Evolutionary conservation across 2,888 invertebrate genomes (phyloP).

Genomic region (Labia minor): DNA sequence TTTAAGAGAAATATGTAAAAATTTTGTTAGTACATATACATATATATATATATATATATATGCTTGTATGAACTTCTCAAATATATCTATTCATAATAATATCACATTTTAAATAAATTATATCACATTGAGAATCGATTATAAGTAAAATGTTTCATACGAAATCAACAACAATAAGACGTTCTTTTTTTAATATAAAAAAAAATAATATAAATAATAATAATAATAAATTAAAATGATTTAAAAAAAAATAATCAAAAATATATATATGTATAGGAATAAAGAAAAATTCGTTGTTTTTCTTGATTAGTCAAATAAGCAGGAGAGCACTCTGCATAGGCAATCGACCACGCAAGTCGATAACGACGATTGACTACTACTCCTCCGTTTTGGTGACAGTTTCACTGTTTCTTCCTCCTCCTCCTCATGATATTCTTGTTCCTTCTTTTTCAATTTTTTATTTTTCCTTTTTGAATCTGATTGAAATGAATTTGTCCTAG

Average conservation of each 20-base stretch:
- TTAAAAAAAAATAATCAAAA: background rate
- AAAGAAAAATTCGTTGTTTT: conserved; percentile 18
- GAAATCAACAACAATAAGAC: background rate
- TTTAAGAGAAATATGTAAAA: too few species aligned
- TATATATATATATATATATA: too few species aligned
- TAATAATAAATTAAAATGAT: too few species aligned
- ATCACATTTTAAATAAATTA: background rate
- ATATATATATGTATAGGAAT: background rate
- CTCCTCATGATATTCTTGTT: conserved; percentile 28
- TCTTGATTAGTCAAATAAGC: conserved; percentile 45
- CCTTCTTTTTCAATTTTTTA: conserved; percentile 29
- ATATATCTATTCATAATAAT: too few species aligned
- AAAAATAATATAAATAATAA: too few species aligned
- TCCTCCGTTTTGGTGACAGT: conserved; percentile 24
- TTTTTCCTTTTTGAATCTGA: conserved; percentile 39
- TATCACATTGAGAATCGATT: background rate
- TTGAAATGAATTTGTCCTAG: too few species aligned
- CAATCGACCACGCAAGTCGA: conserved; percentile 41
- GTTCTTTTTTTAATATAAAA: too few species aligned
- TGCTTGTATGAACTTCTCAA: too few species aligned
- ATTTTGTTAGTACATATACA: too few species aligned
- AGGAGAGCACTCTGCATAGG: conserved; percentile 42
- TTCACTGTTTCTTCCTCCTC: too few species aligned
- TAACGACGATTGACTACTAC: conserved; percentile 28
- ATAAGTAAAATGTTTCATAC: too few species aligned